Conservation (phyloP, 2,888 invertebrate genomes). For the Eupithecia dodoneata region DNA sequence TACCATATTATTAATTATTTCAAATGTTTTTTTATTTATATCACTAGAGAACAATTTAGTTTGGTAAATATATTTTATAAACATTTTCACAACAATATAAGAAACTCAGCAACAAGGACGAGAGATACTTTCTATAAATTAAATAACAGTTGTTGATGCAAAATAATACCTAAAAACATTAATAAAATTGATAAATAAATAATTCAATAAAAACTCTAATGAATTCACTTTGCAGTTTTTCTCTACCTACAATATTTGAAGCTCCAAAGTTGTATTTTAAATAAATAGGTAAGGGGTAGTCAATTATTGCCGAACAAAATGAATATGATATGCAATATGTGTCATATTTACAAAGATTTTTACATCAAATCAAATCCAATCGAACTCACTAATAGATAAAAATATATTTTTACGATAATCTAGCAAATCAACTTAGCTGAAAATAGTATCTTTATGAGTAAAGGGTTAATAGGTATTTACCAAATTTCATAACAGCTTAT, state of each 20-base stretch:
- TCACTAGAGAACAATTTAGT: slow-evolving; percentile 67
- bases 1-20: slow-evolving; percentile 58
- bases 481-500: not conserved
- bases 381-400: slow-evolving; percentile 34
- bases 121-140: slow-evolving; percentile 43
- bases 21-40: slow-evolving; percentile 59
- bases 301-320: slow-evolving; percentile 44
- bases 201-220: not conserved
- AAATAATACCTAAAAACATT: slow-evolving; percentile 20
- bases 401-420: slow-evolving; percentile 21
- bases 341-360: slow-evolving; percentile 70
- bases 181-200: not conserved
- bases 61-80: slow-evolving; percentile 75
- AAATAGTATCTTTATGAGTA: slow-evolving; percentile 15
- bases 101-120: slow-evolving; percentile 71
- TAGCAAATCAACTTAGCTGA: slow-evolving; percentile 12
- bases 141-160: slow-evolving; percentile 40
- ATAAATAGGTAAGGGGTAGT: slow-evolving; percentile 17
- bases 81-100: slow-evolving; percentile 78
- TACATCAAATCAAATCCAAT: slow-evolving; percentile 52
- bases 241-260: not conserved
- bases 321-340: slow-evolving; percentile 75
- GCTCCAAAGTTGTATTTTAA: not conserved
- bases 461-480: slow-evolving; percentile 21
- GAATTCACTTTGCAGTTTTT: not conserved